Evolutionary conservation across 2,888 invertebrate genomes (phyloP).

Genomic region (Yponomeuta sedellus): DNA sequence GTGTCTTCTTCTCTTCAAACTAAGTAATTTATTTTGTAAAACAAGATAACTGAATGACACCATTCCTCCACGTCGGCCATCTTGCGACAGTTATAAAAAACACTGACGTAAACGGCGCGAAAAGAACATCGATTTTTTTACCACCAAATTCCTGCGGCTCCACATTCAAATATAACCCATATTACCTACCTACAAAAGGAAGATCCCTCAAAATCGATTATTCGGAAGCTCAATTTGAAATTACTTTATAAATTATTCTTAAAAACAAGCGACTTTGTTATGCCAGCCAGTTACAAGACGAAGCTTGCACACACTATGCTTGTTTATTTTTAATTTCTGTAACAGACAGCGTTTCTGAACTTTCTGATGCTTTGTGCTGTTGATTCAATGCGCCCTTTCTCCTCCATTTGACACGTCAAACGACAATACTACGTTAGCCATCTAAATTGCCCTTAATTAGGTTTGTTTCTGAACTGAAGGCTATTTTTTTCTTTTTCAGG

Average conservation of each 20-base stretch:
- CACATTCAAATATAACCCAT: no score
- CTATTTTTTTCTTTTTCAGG: background rate
- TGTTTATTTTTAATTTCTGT: constrained; percentile 44
- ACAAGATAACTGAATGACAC: no score
- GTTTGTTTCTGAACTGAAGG: background rate
- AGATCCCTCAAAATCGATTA: background rate
- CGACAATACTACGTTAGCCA: no score
- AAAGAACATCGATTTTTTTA: background rate
- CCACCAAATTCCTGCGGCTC: no score
- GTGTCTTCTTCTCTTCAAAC: no score
- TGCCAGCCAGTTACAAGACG: constrained; percentile 19
- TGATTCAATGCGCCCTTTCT: background rate
- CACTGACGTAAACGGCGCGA: constrained; percentile 6
- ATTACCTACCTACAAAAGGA: no score
- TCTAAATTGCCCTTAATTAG: background rate
- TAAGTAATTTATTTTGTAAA: no score
- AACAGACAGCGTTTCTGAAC: constrained; percentile 28
- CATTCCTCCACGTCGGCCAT: background rate
- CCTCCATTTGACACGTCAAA: no score
- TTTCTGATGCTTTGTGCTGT: background rate
- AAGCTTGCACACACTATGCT: constrained; percentile 23
- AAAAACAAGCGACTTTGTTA: background rate
- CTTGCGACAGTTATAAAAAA: background rate
- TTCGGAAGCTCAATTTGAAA: background rate
- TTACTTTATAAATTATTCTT: background rate